A percentile compares a stretch with the other conserved stretches of the same genome.
Evolutionary conservation across 2,113 vertebrate genomes (phyloP).

Genomic region (Muntiacus muntjak): DNA sequence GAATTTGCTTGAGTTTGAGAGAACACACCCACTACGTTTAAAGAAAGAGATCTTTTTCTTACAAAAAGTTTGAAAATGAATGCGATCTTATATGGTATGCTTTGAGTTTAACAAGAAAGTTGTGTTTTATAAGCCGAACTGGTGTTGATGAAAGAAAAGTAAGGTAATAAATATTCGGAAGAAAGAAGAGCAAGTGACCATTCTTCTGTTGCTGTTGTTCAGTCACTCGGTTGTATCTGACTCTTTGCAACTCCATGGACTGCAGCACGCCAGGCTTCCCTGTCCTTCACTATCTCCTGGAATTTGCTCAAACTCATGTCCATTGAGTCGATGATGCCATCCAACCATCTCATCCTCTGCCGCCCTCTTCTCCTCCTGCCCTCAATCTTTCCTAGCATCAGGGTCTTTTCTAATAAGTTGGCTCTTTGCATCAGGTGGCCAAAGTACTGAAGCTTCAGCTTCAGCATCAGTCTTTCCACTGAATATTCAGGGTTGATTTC

Average conservation of each 20-base stretch:
- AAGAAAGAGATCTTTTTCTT: not conserved
- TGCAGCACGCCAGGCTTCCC: not conserved
- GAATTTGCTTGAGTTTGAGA: not conserved
- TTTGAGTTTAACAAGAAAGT: not conserved
- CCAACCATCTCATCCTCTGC: not conserved
- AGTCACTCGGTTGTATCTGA: not conserved
- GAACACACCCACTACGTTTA: not conserved
- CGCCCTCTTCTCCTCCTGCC: not conserved
- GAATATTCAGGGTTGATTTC: not conserved
- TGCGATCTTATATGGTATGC: not conserved
- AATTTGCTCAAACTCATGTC: not conserved
- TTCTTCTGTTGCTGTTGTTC: not conserved
- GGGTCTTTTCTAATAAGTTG: not conserved
- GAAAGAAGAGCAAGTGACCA: not conserved
- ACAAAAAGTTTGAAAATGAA: not conserved
- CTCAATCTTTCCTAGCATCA: not conserved
- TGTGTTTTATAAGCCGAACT: not conserved
- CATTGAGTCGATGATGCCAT: not conserved
- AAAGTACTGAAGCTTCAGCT: not conserved
- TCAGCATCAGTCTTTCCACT: not conserved
- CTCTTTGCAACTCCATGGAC: not conserved
- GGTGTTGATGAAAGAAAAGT: not conserved
- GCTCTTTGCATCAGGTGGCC: not conserved
- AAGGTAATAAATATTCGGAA: not conserved
- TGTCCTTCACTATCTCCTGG: not conserved